These are phyloP conservation scores for Diplolepis rosae DNA, from an alignment of 2,888 invertebrate species.

Conservation along the genomic window DNA sequence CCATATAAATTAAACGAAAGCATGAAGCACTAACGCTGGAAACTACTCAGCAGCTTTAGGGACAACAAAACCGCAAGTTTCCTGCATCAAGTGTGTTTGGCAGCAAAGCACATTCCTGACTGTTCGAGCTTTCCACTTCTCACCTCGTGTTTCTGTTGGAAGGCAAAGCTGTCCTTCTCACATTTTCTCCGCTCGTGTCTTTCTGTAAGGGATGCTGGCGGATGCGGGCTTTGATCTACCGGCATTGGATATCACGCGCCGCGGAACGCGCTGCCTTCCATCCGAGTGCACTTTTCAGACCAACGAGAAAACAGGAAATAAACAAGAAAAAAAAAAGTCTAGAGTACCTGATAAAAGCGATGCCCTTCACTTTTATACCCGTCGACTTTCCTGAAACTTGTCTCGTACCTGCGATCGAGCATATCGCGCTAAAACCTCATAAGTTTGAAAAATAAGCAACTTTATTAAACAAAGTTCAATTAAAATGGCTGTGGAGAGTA, in stretches of 20 bases:
- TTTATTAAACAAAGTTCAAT: too few relatives aligned
- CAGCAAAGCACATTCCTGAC: slow-evolving; percentile 21
- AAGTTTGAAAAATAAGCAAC: not conserved
- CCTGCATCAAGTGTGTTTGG: slow-evolving; percentile 8
- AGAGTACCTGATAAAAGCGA: slow-evolving; percentile 39
- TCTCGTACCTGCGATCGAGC: not conserved
- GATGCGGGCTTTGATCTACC: slow-evolving; percentile 60
- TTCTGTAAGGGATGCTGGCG: slow-evolving; percentile 37
- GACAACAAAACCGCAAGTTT: slow-evolving; percentile 27
- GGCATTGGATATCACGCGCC: slow-evolving; percentile 57
- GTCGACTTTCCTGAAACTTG: not conserved
- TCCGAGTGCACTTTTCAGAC: slow-evolving; percentile 56
- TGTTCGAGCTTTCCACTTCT: slow-evolving; percentile 24
- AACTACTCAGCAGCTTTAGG: slow-evolving; percentile 1
- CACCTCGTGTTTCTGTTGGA: slow-evolving; percentile 5
- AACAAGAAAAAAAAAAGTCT: slow-evolving; percentile 43
- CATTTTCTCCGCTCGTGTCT: slow-evolving; percentile 36
- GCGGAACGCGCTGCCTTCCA: slow-evolving; percentile 51
- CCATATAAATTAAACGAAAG: slow-evolving; percentile 8
- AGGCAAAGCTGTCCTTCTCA: slow-evolving; percentile 23
- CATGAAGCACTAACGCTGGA: not conserved
- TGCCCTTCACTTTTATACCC: slow-evolving; percentile 36
- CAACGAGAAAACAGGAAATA: slow-evolving; percentile 51
- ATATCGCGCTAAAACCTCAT: not conserved
- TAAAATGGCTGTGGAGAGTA: too few relatives aligned